Percentiles rank a stretch among this genome's conserved stretches.
phyloP scores from a whole-genome alignment of 1,140 invertebrate species.

The Thrips palmi region DNA sequence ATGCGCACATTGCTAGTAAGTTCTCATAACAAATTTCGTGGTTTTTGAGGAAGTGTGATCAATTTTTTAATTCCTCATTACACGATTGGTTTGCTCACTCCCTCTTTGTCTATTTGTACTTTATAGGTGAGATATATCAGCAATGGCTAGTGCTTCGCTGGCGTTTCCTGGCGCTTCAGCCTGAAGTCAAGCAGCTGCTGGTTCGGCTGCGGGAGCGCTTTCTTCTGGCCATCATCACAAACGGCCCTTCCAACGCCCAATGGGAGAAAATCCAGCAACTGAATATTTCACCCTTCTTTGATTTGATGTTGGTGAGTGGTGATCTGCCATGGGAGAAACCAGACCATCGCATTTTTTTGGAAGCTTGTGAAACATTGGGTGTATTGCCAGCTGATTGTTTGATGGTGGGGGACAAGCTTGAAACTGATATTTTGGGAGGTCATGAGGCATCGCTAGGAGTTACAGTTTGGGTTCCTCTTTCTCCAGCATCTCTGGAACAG shows the following conservation, averaged over 20 bases:
- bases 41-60: slow-evolving; percentile 1
- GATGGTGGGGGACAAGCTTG: slow-evolving; percentile 72
- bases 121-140: slow-evolving; percentile 41
- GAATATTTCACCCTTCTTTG: slow-evolving; percentile 47
- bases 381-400: slow-evolving; percentile 52
- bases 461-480: slow-evolving; percentile 55
- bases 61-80: no score
- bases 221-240: slow-evolving; percentile 57
- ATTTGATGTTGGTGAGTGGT: slow-evolving; percentile 59
- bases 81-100: background rate
- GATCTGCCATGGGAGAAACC: slow-evolving; percentile 73
- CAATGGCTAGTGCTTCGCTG: slow-evolving; percentile 60
- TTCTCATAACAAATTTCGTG: slow-evolving; percentile 5
- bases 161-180: slow-evolving; percentile 40
- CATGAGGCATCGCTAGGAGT: slow-evolving; percentile 50
- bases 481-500: slow-evolving; percentile 20
- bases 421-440: slow-evolving; percentile 69
- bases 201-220: slow-evolving; percentile 45
- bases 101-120: slow-evolving; percentile 19
- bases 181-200: slow-evolving; percentile 43
- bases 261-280: slow-evolving; percentile 66
- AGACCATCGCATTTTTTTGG: slow-evolving; percentile 48
- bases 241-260: slow-evolving; percentile 64
- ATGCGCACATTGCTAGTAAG: slow-evolving; percentile 45
- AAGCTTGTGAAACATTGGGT: slow-evolving; percentile 51